Evolutionary conservation across 2,797 vertebrate species (phyloP), one percentile per base, ranked within the genome.

Genomic region (Falco biarmicus): DNA sequence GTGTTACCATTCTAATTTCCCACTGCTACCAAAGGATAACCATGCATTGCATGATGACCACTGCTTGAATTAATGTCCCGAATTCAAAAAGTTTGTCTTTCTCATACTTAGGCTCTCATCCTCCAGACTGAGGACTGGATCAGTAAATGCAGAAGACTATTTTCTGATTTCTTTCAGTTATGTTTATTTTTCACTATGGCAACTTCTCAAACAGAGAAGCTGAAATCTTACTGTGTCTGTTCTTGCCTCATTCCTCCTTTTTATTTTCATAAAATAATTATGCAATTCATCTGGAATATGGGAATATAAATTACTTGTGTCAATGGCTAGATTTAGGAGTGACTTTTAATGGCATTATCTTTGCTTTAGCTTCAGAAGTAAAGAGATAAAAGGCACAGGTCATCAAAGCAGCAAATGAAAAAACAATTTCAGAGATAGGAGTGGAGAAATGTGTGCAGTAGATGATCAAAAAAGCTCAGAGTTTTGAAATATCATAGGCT

Each of bases 101-200:
- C 5, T 56, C 50, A 24, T 45, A n/a, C 34, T 39, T 37, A 26
- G 24, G 14, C 37, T 47, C 50, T 50, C 64, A 68, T 41, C 45
- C 51, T 84, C 73, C 70, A 59, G 68, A 15, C 48, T 61, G 43
- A 54, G 37, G 54, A 90, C n/a, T 54, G 54, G 66, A 90, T 78
- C 69, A 65, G 86, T 82, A 90, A 80, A 73, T 11, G 21, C 64
- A 68, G 50, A 79, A 26, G 45, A 54, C 10, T 79, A 7, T 53
- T 54, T 96, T 83, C 64, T 78, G 50, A 53, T 80, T 92, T 82
- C 77, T 82, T 78, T 56, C 25, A 61, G 31, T 45, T 53, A 31
- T 81, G 74, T 93, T 96, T 96, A 75, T 61, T 87, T 92, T 92
- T 91, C 54, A 48, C 75, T 83, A 78, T 68, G 79, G 80, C 82